These are phyloP conservation scores for Erpetoichthys calabaricus DNA, from an alignment of 2,797 vertebrate genomes.

Conservation along the genomic window DNA sequence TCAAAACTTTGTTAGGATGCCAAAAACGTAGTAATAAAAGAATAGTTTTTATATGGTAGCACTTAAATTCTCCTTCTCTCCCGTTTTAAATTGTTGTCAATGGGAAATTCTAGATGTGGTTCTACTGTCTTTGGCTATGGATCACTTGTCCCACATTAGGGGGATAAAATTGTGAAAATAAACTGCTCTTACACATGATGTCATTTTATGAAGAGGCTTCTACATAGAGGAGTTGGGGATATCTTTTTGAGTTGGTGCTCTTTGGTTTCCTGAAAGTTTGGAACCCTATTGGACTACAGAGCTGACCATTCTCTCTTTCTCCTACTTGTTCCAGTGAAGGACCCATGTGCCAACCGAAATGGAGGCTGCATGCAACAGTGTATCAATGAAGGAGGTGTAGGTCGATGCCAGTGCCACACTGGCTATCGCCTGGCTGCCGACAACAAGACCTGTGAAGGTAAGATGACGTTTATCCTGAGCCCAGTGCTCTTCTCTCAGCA, in stretches of 20 bases:
- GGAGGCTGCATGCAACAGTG: constrained; percentile 79
- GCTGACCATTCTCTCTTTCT: neutral
- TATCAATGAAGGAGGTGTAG: constrained; percentile 39
- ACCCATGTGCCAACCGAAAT: constrained; percentile 57
- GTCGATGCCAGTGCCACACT: constrained; percentile 54
- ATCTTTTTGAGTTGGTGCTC: too few species aligned
- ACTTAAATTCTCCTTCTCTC: too few species aligned
- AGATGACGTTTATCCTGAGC: neutral
- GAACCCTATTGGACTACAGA: neutral
- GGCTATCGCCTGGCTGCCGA: constrained; percentile 67
- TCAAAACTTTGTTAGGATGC: too few species aligned
- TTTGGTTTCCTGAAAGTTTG: too few species aligned
- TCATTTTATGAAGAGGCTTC: neutral
- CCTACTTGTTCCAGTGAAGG: constrained; percentile 44
- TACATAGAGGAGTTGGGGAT: neutral
- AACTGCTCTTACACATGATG: constrained; percentile 6
- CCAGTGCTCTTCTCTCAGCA: too few species aligned
- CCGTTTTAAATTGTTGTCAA: too few species aligned
- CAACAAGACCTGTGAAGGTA: constrained; percentile 66
- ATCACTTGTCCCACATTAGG: neutral
- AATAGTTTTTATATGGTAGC: too few species aligned
- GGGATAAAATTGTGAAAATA: too few species aligned
- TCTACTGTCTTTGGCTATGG: neutral
- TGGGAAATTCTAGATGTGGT: too few species aligned
- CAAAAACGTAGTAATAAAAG: too few species aligned